A percentile compares a stretch with the other conserved stretches of the same genome.
These are phyloP conservation scores for Drosophila elegans DNA, from an alignment of 1,140 invertebrate genomes.

Conservation along the genomic window DNA sequence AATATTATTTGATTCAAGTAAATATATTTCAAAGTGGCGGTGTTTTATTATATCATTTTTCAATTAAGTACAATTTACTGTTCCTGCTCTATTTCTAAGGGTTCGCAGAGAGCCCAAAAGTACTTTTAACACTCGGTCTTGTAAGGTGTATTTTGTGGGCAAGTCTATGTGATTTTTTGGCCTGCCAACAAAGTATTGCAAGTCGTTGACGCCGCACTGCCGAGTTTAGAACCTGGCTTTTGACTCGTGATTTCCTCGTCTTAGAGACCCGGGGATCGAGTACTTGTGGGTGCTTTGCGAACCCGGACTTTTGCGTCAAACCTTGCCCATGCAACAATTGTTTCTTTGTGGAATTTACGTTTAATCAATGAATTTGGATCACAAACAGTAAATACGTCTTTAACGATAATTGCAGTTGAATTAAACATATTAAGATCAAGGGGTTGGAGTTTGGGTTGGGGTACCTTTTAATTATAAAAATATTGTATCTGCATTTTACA, in stretches of 20 bases:
- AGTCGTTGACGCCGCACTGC: constrained; percentile 1
- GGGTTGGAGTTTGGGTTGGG: constrained; percentile 9
- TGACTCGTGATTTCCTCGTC: constrained; percentile 11
- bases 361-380: constrained; percentile 62
- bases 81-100: constrained; percentile 55
- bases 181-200: constrained; percentile 6
- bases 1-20: constrained; percentile 83
- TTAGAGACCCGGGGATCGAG: constrained; percentile 21
- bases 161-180: constrained; percentile 4
- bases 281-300: constrained; percentile 24
- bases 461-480: constrained; percentile 52
- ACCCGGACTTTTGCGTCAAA: constrained; percentile 48
- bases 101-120: constrained; percentile 30
- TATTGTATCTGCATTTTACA: constrained; percentile 60
- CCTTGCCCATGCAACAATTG: constrained; percentile 65
- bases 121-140: constrained; percentile 17
- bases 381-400: constrained; percentile 80
- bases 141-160: constrained; percentile 13
- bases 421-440: constrained; percentile 74
- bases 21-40: constrained; percentile 78
- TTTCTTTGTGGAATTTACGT: constrained; percentile 47
- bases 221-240: constrained; percentile 30
- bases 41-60: constrained; percentile 60
- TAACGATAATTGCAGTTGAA: constrained; percentile 73
- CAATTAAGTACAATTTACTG: constrained; percentile 80